phyloP scores from a whole-genome alignment of 1,140 invertebrate genomes.

The Caenorhabditis tropicalis region DNA sequence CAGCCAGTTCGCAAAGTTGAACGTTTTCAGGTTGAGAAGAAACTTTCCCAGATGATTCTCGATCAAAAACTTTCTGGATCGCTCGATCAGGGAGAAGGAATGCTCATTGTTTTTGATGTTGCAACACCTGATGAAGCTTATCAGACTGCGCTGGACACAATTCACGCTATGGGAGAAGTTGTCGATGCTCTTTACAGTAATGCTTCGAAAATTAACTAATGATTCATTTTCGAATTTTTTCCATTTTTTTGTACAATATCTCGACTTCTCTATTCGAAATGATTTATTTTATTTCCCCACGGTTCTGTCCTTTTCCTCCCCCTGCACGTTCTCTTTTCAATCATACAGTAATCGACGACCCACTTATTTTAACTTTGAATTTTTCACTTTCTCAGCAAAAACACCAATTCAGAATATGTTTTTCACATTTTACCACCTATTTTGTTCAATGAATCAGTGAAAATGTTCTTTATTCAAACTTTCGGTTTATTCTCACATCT shows the following conservation, averaged over 20 bases:
- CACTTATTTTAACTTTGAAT: not conserved
- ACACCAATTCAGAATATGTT: not conserved
- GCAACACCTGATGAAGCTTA: slow-evolving; percentile 94
- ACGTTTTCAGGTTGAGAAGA: slow-evolving; percentile 84
- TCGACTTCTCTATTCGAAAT: not conserved
- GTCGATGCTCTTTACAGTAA: slow-evolving; percentile 54
- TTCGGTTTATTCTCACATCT: no score
- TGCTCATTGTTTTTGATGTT: slow-evolving; percentile 95
- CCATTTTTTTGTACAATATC: slow-evolving; percentile 20
- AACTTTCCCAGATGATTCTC: slow-evolving; percentile 98
- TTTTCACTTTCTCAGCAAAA: not conserved
- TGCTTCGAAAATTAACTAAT: slow-evolving; percentile 41
- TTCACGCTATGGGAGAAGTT: slow-evolving; percentile 96
- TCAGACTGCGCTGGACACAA: slow-evolving; percentile 92
- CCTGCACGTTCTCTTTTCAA: not conserved
- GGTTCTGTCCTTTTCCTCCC: not conserved
- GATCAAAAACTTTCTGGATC: slow-evolving; percentile 94
- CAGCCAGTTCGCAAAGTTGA: no score
- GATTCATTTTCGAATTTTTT: not conserved
- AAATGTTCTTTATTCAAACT: no score
- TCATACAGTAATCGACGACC: not conserved
- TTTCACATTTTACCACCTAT: not conserved
- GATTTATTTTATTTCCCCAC: not conserved
- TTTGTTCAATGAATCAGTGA: not conserved
- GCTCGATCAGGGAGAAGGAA: slow-evolving; percentile 94